These are phyloP conservation scores for Hypotaenidia philippensis DNA, from an alignment of 2,797 vertebrate genomes.

Conservation along the genomic window DNA sequence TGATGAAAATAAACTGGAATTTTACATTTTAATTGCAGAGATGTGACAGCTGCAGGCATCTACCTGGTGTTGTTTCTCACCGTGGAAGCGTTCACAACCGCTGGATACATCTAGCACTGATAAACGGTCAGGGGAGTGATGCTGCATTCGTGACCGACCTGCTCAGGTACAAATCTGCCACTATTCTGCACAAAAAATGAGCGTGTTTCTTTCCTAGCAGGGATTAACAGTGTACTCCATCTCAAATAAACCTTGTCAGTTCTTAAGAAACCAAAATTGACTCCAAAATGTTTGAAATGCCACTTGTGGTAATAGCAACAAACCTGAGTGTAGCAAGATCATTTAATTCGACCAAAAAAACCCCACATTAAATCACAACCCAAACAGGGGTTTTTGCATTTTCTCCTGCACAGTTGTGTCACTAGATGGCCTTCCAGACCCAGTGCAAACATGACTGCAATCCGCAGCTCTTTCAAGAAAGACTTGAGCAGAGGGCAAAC, in stretches of 20 bases:
- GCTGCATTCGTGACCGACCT: background rate
- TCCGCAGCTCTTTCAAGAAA: background rate
- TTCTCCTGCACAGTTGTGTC: slow-evolving; percentile 45
- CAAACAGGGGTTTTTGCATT: background rate
- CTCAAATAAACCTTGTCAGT: background rate
- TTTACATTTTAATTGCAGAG: background rate
- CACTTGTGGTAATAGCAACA: background rate
- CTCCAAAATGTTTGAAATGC: background rate
- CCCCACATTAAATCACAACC: background rate
- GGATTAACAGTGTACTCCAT: background rate
- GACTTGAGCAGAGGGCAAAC: background rate
- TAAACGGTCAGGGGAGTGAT: background rate
- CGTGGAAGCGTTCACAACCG: rapidly evolving
- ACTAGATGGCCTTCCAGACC: slow-evolving; percentile 70
- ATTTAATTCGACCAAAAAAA: background rate
- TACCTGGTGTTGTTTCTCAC: rapidly evolving
- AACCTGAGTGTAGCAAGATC: background rate
- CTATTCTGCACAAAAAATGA: background rate
- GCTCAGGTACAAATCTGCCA: background rate
- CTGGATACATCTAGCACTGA: rapidly evolving
- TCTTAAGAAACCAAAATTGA: background rate
- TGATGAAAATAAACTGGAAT: rapidly evolving
- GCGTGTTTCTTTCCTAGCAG: background rate
- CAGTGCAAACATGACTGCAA: background rate
- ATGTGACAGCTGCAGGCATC: no score